These are phyloP conservation scores for Pandemis heparana DNA, from an alignment of 2,888 invertebrate genomes.

Conservation along the genomic window DNA sequence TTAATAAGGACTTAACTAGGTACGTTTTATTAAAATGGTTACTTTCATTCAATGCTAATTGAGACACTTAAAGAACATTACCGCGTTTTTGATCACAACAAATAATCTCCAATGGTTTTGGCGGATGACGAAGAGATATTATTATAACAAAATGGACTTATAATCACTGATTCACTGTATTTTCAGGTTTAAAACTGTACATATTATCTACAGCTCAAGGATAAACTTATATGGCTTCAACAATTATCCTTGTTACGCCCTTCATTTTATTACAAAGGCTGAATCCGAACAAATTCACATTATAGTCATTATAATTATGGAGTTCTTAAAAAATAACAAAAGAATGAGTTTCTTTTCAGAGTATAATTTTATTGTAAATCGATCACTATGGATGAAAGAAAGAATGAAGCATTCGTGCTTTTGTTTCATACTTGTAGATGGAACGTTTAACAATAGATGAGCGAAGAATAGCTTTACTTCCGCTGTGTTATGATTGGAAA, in stretches of 20 bases:
- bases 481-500: neutral
- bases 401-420: slow-evolving; percentile 25
- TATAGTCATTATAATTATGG: neutral
- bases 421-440: slow-evolving; percentile 16
- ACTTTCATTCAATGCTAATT: neutral
- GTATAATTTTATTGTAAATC: slow-evolving; percentile 13
- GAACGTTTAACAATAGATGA: slow-evolving; percentile 19
- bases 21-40: neutral
- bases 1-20: neutral
- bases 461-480: neutral
- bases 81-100: too few species aligned
- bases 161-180: neutral
- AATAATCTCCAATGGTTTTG: too few species aligned
- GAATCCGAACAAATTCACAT: neutral
- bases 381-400: slow-evolving; percentile 31
- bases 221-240: neutral
- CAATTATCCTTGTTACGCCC: neutral
- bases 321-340: slow-evolving; percentile 17
- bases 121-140: too few species aligned
- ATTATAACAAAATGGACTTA: too few species aligned
- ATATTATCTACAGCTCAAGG: neutral
- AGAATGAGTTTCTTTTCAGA: slow-evolving; percentile 5
- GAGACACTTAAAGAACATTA: neutral
- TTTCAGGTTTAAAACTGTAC: neutral
- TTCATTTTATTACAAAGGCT: slow-evolving; percentile 5